Percentiles rank a stretch among this genome's conserved stretches.
These are phyloP conservation scores for Eupithecia insigniata DNA, from an alignment of 2,888 invertebrate species.

Conservation along the genomic window DNA sequence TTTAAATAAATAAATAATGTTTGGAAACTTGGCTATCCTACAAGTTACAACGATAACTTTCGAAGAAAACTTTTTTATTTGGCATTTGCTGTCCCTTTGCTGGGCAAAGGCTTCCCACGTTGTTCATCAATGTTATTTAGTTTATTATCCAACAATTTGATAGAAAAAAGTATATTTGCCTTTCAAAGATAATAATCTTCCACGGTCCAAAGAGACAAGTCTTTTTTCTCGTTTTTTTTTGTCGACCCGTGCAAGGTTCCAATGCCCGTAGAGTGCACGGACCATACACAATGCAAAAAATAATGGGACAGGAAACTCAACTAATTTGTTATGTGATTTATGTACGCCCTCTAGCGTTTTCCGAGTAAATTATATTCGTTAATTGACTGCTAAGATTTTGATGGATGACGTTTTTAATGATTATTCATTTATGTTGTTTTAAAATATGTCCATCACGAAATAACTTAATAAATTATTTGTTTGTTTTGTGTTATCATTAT, in stretches of 20 bases:
- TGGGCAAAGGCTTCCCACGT: neutral
- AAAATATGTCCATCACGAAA: conserved; percentile 8
- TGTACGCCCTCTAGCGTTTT: conserved; percentile 45
- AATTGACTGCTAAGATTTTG: conserved; percentile 53
- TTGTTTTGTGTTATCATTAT: no score
- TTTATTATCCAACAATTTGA: neutral
- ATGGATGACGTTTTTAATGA: conserved; percentile 40
- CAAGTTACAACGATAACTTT: neutral
- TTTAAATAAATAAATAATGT: no score
- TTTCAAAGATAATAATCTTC: conserved; percentile 10
- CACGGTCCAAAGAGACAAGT: conserved; percentile 12
- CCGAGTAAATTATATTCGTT: conserved; percentile 52
- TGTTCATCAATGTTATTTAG: neutral
- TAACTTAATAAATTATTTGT: neutral
- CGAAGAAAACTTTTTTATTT: neutral
- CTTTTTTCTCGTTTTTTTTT: conserved; percentile 21
- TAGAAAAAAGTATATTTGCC: conserved; percentile 1
- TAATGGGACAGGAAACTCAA: conserved; percentile 48
- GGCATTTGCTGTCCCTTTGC: neutral
- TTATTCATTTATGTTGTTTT: conserved; percentile 24
- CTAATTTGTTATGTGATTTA: conserved; percentile 50
- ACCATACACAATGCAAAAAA: conserved; percentile 45
- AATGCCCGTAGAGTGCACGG: conserved; percentile 22
- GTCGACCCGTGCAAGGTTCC: conserved; percentile 16
- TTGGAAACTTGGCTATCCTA: neutral